Conservation (phyloP, 2,113 vertebrate species). For the Elephantulus edwardii region DNA sequence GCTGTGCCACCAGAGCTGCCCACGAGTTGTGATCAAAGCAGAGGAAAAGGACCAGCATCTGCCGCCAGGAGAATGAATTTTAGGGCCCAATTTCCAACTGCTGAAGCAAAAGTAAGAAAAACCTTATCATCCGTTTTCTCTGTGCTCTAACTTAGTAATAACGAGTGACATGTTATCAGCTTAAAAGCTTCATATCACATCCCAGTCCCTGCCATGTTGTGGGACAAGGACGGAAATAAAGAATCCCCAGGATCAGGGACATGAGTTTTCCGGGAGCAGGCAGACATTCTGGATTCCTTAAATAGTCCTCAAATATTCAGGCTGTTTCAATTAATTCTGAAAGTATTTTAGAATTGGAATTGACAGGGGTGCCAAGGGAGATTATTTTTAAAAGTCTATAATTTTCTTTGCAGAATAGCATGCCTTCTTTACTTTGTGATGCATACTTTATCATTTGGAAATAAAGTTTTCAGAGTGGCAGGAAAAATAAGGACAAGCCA, state of each 20-base stretch:
- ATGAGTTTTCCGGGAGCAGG: constrained; percentile 1
- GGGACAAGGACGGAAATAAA: constrained; percentile 2
- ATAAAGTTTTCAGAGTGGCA: constrained; percentile 37
- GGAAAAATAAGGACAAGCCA: constrained; percentile 12
- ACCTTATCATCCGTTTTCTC: not conserved
- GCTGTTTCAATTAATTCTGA: constrained; percentile 53
- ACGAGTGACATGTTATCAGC: not conserved
- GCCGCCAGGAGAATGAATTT: not conserved
- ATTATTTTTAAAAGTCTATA: constrained; percentile 24
- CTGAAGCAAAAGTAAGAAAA: constrained; percentile 27
- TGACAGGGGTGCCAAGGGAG: constrained; percentile 11
- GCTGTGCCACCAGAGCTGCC: no score
- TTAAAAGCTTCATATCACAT: not conserved
- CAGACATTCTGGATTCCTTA: constrained; percentile 38
- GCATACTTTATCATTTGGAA: constrained; percentile 38
- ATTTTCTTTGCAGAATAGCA: constrained; percentile 53
- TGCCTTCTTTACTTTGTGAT: not conserved
- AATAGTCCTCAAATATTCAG: constrained; percentile 51
- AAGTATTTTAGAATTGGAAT: constrained; percentile 46
- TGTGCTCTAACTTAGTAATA: not conserved
- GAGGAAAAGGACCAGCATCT: not conserved
- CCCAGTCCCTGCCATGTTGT: not conserved
- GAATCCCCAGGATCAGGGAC: not conserved
- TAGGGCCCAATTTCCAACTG: not conserved
- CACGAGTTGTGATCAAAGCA: constrained; percentile 13